Conservation (phyloP, 2,888 invertebrate species). For the Zygogramma bicolorata region DNA sequence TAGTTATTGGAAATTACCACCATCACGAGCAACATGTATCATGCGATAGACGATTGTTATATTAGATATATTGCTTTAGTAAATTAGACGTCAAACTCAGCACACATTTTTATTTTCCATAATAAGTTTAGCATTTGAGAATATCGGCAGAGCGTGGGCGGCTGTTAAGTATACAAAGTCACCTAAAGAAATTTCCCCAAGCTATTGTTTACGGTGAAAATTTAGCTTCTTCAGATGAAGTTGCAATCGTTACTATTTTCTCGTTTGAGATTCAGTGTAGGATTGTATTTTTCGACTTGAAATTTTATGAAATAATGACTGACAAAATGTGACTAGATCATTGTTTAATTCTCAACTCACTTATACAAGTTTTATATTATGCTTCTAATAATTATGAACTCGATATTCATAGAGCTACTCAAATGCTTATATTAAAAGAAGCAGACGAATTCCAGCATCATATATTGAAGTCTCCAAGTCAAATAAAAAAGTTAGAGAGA, state of each 20-base stretch:
- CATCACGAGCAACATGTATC: conserved; percentile 18
- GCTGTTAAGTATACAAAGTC: not conserved
- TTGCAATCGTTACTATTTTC: not conserved
- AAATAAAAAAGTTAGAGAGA: too few relatives aligned
- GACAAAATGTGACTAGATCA: too few relatives aligned
- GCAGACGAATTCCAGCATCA: too few relatives aligned
- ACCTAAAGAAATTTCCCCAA: not conserved
- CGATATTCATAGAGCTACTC: too few relatives aligned
- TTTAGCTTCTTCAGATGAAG: not conserved
- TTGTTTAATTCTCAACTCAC: too few relatives aligned
- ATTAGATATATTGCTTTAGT: conserved; percentile 17
- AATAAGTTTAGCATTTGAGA: conserved; percentile 12
- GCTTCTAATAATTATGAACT: too few relatives aligned
- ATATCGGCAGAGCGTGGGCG: conserved; percentile 7
- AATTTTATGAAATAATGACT: too few relatives aligned
- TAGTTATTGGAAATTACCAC: conserved; percentile 12
- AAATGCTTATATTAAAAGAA: too few relatives aligned
- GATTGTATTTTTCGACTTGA: too few relatives aligned
- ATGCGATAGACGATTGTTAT: conserved; percentile 11
- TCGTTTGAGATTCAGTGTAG: too few relatives aligned
- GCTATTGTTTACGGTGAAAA: not conserved
- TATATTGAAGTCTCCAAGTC: too few relatives aligned
- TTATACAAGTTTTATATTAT: too few relatives aligned
- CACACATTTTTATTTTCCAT: not conserved
- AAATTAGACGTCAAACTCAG: conserved; percentile 19